Conservation (phyloP, 37 sponge, comb jelly and placozoan genomes). For the Corticium candelabrum region DNA sequence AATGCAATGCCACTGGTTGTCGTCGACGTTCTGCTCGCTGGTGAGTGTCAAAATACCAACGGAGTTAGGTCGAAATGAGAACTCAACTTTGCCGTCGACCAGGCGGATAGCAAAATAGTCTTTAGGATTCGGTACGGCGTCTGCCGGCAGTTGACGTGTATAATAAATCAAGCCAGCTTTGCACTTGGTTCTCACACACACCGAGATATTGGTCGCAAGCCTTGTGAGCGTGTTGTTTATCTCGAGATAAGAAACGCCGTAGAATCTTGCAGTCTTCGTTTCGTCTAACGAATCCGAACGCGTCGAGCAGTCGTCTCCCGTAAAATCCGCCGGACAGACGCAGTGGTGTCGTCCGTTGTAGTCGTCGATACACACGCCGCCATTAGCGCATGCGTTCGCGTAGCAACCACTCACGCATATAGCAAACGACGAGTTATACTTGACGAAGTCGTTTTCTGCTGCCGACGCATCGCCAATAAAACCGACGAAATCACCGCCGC, state of each 20-base stretch:
- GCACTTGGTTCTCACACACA: background rate
- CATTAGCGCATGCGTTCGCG: background rate
- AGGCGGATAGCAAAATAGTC: background rate
- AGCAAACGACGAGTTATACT: background rate
- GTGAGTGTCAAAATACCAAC: background rate
- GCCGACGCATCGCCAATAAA: background rate
- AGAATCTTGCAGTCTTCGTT: background rate
- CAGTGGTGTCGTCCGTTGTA: background rate
- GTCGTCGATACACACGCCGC: background rate
- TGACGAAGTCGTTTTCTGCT: background rate
- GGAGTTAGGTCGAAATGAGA: background rate
- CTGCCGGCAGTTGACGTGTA: background rate
- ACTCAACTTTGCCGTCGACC: background rate
- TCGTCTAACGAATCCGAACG: background rate
- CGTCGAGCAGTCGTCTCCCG: background rate
- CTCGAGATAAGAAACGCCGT: background rate
- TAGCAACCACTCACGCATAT: background rate
- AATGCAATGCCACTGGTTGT: background rate
- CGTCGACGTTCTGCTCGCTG: background rate
- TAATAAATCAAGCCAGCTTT: background rate
- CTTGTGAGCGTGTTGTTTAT: background rate
- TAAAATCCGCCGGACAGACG: background rate
- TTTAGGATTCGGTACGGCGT: background rate
- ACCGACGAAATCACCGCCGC: background rate
- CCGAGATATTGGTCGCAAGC: background rate